Conservation (phyloP, 2,797 vertebrate species). For the Hyperoplus lanceolatus region DNA sequence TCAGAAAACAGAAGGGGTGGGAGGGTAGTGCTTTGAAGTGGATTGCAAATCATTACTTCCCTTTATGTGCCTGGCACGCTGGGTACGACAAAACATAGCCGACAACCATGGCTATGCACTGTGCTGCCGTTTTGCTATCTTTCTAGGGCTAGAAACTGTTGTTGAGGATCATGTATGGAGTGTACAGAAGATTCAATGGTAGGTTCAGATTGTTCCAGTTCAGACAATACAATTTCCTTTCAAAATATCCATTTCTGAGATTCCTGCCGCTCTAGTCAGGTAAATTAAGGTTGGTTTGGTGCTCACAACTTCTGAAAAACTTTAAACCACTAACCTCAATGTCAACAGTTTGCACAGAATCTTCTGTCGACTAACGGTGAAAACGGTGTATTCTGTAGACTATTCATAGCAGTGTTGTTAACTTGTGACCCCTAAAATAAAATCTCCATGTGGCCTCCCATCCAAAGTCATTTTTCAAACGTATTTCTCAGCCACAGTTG, state of each 20-base stretch:
- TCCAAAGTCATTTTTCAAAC: neutral
- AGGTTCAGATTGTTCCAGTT: neutral
- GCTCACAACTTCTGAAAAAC: neutral
- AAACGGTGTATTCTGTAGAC: neutral
- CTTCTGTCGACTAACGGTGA: neutral
- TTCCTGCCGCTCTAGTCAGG: neutral
- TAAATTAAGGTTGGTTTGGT: neutral
- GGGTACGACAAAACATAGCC: conserved; percentile 34
- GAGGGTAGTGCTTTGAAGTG: conserved; percentile 52
- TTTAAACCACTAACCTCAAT: neutral
- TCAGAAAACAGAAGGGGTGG: conserved; percentile 48
- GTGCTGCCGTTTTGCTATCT: conserved; percentile 16
- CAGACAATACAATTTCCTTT: neutral
- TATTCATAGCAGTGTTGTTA: neutral
- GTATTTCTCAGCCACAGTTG: neutral
- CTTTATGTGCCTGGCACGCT: conserved; percentile 43
- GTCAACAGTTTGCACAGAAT: neutral
- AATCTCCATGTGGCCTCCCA: neutral
- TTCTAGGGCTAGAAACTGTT: neutral
- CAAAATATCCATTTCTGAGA: neutral
- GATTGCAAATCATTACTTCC: conserved; percentile 46
- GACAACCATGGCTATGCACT: conserved; percentile 15
- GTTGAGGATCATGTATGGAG: conserved; percentile 1
- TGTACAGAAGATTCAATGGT: neutral
- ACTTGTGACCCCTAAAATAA: neutral